phyloP scores from a whole-genome alignment of 2,113 vertebrate species.

The Anser brachyrhynchus region DNA sequence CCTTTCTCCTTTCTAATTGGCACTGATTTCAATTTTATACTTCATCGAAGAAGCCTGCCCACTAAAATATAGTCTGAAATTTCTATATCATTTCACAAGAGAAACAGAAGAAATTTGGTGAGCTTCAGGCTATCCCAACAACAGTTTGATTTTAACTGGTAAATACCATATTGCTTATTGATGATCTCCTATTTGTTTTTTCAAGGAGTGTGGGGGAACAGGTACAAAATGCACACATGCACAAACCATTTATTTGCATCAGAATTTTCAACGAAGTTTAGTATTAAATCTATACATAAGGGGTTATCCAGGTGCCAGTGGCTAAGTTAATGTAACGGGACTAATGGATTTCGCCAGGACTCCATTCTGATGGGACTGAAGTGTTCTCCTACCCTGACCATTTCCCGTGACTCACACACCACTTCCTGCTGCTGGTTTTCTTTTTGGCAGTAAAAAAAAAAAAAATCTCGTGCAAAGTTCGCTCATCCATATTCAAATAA shows the following conservation, averaged over 20 bases:
- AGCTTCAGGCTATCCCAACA: neutral
- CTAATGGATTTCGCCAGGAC: neutral
- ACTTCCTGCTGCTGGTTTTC: neutral
- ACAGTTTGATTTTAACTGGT: neutral
- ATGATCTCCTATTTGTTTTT: neutral
- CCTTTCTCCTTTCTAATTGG: neutral
- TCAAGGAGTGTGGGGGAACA: neutral
- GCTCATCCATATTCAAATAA: neutral
- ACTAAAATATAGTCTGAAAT: neutral
- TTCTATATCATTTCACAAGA: neutral
- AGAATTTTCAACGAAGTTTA: neutral
- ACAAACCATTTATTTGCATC: neutral
- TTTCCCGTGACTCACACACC: neutral
- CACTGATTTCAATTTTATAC: neutral
- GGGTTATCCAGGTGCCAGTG: neutral
- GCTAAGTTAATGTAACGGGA: neutral
- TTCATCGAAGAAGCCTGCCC: neutral
- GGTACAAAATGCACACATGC: neutral
- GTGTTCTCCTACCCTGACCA: neutral
- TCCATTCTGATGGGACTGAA: neutral
- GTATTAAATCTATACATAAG: neutral
- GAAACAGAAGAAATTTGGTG: neutral
- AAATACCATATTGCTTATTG: fast-evolving
- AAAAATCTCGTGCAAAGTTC: neutral
- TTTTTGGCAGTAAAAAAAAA: neutral